phyloP scores from a whole-genome alignment of 2,888 invertebrate genomes.

The Branchellion lobata region DNA sequence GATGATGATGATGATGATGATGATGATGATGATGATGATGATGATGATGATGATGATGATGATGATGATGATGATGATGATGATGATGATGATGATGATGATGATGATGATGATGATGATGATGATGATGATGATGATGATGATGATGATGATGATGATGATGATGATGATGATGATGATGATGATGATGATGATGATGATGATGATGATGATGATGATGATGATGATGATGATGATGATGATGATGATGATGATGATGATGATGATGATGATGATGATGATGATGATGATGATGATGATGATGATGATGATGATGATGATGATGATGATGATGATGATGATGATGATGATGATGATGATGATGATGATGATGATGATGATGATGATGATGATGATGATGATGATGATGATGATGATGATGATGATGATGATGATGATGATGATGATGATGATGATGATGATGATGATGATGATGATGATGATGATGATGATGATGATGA shows the following conservation, averaged over 20 bases:
- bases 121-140: slow-evolving; percentile 9
- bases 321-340: slow-evolving; percentile 9
- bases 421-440: slow-evolving; percentile 19
- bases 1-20: slow-evolving; percentile 9
- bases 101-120: slow-evolving; percentile 9
- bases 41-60: slow-evolving; percentile 9
- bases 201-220: slow-evolving; percentile 9
- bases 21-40: slow-evolving; percentile 9
- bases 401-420: neutral
- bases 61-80: slow-evolving; percentile 9
- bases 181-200: slow-evolving; percentile 9
- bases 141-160: slow-evolving; percentile 9
- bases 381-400: neutral
- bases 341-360: slow-evolving; percentile 9
- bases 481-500: slow-evolving; percentile 33
- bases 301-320: slow-evolving; percentile 9
- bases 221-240: too few species aligned
- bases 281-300: slow-evolving; percentile 9
- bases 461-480: slow-evolving; percentile 33
- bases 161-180: slow-evolving; percentile 9
- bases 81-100: slow-evolving; percentile 9
- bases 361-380: slow-evolving; percentile 11
- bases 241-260: slow-evolving; percentile 3
- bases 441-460: slow-evolving; percentile 18
- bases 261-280: slow-evolving; percentile 9